Evolutionary conservation across 2,888 invertebrate species (phyloP).

Genomic region (Drosophila melanosoma): DNA sequence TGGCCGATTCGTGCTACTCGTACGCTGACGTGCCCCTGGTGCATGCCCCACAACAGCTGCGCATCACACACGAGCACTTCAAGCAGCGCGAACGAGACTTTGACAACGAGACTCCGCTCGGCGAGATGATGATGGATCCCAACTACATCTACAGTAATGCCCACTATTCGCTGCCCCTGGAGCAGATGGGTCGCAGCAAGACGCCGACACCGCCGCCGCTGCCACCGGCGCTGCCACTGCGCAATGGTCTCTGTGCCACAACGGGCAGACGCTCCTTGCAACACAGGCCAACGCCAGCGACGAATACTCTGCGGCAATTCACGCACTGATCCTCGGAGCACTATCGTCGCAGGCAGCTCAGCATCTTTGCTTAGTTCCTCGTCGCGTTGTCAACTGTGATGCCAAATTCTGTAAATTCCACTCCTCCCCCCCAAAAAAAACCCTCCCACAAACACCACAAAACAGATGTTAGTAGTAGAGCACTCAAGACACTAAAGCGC

Average conservation of each 20-base stretch:
- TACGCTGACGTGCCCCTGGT: constrained; percentile 82
- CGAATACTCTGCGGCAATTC: constrained; percentile 81
- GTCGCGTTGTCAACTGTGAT: constrained; percentile 79
- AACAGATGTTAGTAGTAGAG: constrained; percentile 42
- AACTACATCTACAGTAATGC: constrained; percentile 85
- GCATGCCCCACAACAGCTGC: constrained; percentile 69
- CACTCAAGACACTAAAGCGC: constrained; percentile 32
- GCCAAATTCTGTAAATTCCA: constrained; percentile 55
- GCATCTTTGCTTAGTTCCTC: constrained; percentile 77
- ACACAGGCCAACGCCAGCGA: constrained; percentile 62
- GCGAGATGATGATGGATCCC: constrained; percentile 82
- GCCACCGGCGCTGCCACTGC: constrained; percentile 84
- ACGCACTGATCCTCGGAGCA: constrained; percentile 81
- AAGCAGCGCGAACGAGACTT: constrained; percentile 74
- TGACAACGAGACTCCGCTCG: constrained; percentile 54
- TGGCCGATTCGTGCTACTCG: constrained; percentile 81
- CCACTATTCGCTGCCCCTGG: constrained; percentile 84
- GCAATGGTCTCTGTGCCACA: constrained; percentile 82
- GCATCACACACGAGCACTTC: constrained; percentile 82
- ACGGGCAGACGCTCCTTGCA: constrained; percentile 80
- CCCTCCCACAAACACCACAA: constrained; percentile 6
- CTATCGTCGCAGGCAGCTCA: constrained; percentile 79
- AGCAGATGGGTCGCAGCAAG: constrained; percentile 79
- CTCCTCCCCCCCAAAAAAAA: neutral
- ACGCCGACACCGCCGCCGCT: constrained; percentile 84